Base-by-base conservation (phyloP, 2,113 vertebrate genomes). In the Ia io region DNA sequence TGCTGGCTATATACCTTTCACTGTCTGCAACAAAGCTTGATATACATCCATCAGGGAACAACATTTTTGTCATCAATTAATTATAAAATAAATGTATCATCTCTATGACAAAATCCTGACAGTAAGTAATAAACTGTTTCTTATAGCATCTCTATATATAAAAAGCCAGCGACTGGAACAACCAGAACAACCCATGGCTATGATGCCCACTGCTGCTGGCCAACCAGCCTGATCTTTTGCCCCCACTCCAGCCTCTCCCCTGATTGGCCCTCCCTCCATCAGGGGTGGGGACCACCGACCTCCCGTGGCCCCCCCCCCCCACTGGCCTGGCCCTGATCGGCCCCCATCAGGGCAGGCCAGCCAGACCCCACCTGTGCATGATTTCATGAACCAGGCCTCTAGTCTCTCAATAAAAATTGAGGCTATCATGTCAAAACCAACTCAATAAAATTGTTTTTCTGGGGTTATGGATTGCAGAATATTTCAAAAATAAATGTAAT, bases 401-500 rank as follows among this genome's bases (percentile, higher is more conserved):
- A 61, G 59, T 28, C 25, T 94, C 89, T 95, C 73, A 87, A 53
- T 56, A 32, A 22, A 93, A 79, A 35, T 78, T 49, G 56, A 84
- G n/a, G 20, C 22, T 56, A 30, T 67, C 59, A 73, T 92, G 77
- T 92, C 83, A 80, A 91, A 96, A 90, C 5, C 63, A 79, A 56
- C 61, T 83, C 63, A 83, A 90, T 28, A 79, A 96, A 90, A 88
- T 69, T 9, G 16, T 87, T 95, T 70, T 83, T 51, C n/a, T 82
- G 17, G 53, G 67, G 79, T 90, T 93, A 77, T 28, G 6, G 22
- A 90, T 90, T 53, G 35, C 2, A 71, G 65, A 87, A 32, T 59
- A 28, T 84, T 80, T 95, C n/a, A 32, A 89, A 94, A 94, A 90
- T 87, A 84, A 91, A 76, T 83, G 35, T 40, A 53, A 51, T 28